These are phyloP conservation scores for Bombycilla garrulus DNA, from an alignment of 2,113 vertebrate species.

Conservation along the genomic window DNA sequence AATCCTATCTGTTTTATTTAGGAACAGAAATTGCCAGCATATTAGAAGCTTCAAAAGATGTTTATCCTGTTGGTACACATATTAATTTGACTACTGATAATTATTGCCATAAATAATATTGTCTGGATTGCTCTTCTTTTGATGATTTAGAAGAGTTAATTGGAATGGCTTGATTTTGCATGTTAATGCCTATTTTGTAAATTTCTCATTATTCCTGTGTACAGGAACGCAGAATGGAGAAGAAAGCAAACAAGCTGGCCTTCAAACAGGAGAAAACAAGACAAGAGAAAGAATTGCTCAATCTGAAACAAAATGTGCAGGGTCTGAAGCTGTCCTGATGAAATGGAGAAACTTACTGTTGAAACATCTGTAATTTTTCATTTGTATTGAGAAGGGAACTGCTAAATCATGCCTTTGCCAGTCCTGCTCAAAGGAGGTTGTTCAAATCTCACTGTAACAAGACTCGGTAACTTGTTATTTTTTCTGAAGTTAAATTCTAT, in stretches of 20 bases:
- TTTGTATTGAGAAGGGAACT: not conserved
- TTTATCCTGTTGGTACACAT: not conserved
- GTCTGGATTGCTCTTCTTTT: not conserved
- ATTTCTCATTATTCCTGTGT: not conserved
- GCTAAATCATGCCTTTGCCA: not conserved
- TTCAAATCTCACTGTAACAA: not conserved
- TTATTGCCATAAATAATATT: not conserved
- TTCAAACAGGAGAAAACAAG: conserved; percentile 89
- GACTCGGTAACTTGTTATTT: not conserved
- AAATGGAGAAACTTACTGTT: not conserved
- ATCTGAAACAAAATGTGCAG: conserved; percentile 84
- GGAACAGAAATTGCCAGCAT: not conserved
- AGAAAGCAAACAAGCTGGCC: conserved; percentile 89
- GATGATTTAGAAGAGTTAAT: not conserved
- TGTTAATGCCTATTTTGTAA: not conserved
- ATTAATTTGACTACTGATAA: not conserved
- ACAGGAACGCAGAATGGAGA: conserved; percentile 90
- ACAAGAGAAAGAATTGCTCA: conserved; percentile 90
- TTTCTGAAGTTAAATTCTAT: not conserved
- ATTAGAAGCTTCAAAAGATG: not conserved
- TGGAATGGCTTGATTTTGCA: not conserved
- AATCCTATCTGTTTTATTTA: not conserved
- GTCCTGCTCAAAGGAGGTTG: not conserved
- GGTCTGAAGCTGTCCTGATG: conserved; percentile 85
- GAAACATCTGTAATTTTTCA: not conserved